These are phyloP conservation scores for Apotomis capreana DNA, from an alignment of 2,888 invertebrate genomes.

Conservation along the genomic window DNA sequence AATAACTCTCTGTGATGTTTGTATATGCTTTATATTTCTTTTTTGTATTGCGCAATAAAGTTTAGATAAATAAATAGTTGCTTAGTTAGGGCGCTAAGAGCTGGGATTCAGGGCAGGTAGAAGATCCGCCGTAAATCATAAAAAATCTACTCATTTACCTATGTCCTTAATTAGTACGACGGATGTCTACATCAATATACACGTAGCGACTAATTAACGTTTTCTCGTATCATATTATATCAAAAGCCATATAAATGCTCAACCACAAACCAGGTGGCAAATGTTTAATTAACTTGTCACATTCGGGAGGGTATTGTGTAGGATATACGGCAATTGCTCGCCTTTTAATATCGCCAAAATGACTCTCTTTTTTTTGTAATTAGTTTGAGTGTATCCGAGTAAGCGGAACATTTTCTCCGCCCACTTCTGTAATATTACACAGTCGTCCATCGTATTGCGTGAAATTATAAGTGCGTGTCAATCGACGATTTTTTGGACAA, in stretches of 20 bases:
- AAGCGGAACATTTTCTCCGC: neutral
- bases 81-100: no score
- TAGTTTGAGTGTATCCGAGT: neutral
- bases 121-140: neutral
- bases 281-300: conserved; percentile 39
- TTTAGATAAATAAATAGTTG: no score
- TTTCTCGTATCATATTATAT: conserved; percentile 19
- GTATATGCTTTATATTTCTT: no score
- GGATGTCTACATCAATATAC: neutral
- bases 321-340: conserved; percentile 20
- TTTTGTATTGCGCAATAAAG: no score
- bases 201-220: conserved; percentile 16
- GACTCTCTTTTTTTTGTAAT: conserved; percentile 2
- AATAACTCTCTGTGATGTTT: no score
- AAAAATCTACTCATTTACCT: neutral
- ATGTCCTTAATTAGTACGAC: neutral
- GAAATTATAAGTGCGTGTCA: neutral
- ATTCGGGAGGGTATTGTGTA: conserved; percentile 23
- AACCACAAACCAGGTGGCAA: conserved; percentile 27
- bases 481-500: neutral
- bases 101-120: no score
- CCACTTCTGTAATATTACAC: neutral
- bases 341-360: conserved; percentile 18
- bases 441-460: neutral
- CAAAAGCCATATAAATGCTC: conserved; percentile 29